Percentiles rank a stretch among this genome's conserved stretches.
phyloP scores from a whole-genome alignment of 2,113 vertebrate species.

The Gyps fulvus region DNA sequence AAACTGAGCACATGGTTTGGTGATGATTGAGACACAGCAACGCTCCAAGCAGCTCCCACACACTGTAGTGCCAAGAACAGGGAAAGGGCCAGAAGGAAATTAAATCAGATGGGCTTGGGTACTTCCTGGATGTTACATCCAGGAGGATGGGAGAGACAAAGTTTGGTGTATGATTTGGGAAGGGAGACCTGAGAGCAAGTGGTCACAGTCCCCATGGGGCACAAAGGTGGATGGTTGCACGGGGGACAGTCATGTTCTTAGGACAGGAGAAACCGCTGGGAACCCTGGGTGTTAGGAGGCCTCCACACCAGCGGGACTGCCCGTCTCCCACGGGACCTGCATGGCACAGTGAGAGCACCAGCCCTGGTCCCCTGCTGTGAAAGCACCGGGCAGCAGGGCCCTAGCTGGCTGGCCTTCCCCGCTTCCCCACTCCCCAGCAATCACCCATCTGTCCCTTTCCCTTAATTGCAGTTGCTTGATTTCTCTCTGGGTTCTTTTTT shows the following conservation, averaged over 20 bases:
- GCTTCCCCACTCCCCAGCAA: not conserved
- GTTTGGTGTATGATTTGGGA: not conserved
- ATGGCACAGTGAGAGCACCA: not conserved
- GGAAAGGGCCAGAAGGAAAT: not conserved
- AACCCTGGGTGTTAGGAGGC: not conserved
- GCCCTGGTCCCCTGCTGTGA: accelerated
- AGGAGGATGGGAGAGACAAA: not conserved
- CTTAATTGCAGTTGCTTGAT: not conserved
- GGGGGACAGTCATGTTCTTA: not conserved
- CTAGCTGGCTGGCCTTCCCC: not conserved
- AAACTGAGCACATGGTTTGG: not conserved
- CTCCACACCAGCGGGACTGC: accelerated
- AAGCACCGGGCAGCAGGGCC: not conserved
- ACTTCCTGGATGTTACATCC: not conserved
- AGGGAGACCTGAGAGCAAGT: not conserved
- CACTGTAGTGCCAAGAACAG: not conserved
- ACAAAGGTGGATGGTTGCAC: not conserved
- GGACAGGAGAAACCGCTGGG: not conserved
- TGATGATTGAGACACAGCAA: not conserved
- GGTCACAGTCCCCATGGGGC: not conserved
- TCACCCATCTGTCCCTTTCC: not conserved
- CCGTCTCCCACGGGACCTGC: accelerated
- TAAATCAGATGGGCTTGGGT: not conserved
- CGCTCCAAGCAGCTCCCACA: not conserved
- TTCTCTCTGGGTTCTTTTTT: not conserved